phyloP scores from a whole-genome alignment of 2,797 vertebrate genomes.

The Sorex maritimensis region DNA sequence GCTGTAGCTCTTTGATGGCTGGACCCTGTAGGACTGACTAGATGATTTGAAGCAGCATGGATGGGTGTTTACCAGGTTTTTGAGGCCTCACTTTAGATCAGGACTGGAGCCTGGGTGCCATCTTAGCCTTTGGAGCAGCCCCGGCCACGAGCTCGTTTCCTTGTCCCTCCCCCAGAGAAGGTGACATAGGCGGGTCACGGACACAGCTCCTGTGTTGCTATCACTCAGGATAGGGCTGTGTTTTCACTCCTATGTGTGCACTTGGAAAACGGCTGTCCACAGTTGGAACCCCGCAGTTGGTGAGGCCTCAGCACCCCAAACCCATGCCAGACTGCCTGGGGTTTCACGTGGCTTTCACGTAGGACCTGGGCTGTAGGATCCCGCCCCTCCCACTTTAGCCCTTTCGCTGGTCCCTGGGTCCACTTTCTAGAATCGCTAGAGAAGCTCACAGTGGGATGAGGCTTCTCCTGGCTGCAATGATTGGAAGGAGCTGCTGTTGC shows the following conservation, averaged over 20 bases:
- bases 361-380: no score
- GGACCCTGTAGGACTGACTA: not conserved
- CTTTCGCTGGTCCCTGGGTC: not conserved
- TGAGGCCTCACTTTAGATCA: not conserved
- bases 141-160: not conserved
- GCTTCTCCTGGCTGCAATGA: not conserved
- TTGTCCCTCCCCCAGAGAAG: not conserved
- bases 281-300: no score
- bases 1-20: constrained; percentile 30
- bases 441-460: not conserved
- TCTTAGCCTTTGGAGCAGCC: not conserved
- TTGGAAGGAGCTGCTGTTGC: not conserved
- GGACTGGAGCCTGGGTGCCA: not conserved
- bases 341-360: no score
- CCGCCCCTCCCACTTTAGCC: not conserved
- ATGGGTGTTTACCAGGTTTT: not conserved
- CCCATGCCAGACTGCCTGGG: no score
- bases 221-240: no score
- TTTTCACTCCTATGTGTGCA: no score
- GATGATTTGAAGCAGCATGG: not conserved
- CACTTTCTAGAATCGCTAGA: not conserved
- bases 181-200: not conserved
- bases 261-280: no score
- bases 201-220: no score
- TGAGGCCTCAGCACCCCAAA: no score